These are phyloP conservation scores for Caenorhabditis sulstoni DNA, from an alignment of 2,888 invertebrate species.

Conservation along the genomic window DNA sequence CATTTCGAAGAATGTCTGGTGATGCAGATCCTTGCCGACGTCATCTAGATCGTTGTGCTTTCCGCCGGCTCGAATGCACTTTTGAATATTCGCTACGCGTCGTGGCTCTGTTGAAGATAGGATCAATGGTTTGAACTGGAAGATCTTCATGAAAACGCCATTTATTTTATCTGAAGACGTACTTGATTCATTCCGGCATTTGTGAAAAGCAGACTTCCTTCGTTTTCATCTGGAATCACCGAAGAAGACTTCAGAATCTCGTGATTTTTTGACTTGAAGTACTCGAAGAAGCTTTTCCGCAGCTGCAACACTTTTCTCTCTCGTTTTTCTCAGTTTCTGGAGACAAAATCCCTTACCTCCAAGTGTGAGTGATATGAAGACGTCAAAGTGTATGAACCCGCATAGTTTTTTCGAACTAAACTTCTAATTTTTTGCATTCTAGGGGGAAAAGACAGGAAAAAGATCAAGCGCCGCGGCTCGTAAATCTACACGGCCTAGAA, in stretches of 20 bases:
- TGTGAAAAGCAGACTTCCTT: slow-evolving; percentile 94
- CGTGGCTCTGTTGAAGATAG: slow-evolving; percentile 90
- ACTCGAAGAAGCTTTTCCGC: slow-evolving; percentile 86
- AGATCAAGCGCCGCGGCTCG: slow-evolving; percentile 6
- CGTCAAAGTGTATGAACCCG: slow-evolving; percentile 54
- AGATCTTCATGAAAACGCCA: background rate
- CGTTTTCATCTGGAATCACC: slow-evolving; percentile 95
- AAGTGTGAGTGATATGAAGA: slow-evolving; percentile 50
- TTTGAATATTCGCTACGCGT: slow-evolving; percentile 94
- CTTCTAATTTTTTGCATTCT: slow-evolving; percentile 9
- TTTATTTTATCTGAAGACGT: background rate
- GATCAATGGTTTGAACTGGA: slow-evolving; percentile 94
- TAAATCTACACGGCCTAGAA: slow-evolving; percentile 44
- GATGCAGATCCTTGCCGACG: slow-evolving; percentile 99
- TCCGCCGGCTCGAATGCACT: slow-evolving; percentile 95
- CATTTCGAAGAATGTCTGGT: slow-evolving; percentile 99
- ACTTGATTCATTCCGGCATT: slow-evolving; percentile 99
- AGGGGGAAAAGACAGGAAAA: background rate
- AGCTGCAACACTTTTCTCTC: slow-evolving; percentile 44
- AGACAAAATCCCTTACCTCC: slow-evolving; percentile 25
- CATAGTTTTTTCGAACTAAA: slow-evolving; percentile 1
- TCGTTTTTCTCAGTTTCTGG: background rate
- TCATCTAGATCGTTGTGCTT: slow-evolving; percentile 99
- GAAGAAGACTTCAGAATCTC: slow-evolving; percentile 96
- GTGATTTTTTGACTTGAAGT: slow-evolving; percentile 88